These are phyloP conservation scores for Lepidocolaptes lacrymiger DNA, from an alignment of 2,797 vertebrate species.

Conservation along the genomic window DNA sequence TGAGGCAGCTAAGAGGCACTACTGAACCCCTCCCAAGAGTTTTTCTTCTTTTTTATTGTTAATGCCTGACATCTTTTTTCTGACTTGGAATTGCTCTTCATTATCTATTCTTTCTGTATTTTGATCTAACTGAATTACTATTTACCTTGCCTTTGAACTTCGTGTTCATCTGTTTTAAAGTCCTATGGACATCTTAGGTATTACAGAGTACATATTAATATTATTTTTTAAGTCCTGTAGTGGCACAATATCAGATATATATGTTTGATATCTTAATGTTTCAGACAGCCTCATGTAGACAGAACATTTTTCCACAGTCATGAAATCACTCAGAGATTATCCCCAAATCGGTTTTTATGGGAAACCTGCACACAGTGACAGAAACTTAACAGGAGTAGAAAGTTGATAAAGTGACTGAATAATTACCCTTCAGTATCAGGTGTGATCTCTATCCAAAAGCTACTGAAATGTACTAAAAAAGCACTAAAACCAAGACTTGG, in stretches of 20 bases:
- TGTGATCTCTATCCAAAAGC: neutral
- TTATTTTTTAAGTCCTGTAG: neutral
- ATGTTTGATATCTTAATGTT: neutral
- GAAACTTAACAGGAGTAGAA: neutral
- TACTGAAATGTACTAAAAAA: neutral
- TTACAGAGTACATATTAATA: neutral
- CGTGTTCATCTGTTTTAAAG: neutral
- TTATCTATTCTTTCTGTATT: neutral
- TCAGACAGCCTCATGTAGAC: neutral
- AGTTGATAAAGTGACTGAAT: neutral
- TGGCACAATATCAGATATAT: neutral
- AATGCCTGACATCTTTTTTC: neutral
- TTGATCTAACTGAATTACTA: neutral
- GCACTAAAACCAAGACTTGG: neutral
- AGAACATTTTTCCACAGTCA: neutral
- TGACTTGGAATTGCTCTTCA: neutral
- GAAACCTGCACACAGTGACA: neutral
- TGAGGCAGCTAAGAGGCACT: neutral
- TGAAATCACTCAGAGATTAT: neutral
- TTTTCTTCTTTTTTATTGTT: neutral
- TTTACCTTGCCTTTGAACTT: slow-evolving; percentile 7
- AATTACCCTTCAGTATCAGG: neutral
- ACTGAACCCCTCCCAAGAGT: neutral
- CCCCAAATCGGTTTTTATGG: neutral
- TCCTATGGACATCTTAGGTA: neutral